phyloP scores from a whole-genome alignment of 2,797 vertebrate genomes.

The Rhodeus uyekii region DNA sequence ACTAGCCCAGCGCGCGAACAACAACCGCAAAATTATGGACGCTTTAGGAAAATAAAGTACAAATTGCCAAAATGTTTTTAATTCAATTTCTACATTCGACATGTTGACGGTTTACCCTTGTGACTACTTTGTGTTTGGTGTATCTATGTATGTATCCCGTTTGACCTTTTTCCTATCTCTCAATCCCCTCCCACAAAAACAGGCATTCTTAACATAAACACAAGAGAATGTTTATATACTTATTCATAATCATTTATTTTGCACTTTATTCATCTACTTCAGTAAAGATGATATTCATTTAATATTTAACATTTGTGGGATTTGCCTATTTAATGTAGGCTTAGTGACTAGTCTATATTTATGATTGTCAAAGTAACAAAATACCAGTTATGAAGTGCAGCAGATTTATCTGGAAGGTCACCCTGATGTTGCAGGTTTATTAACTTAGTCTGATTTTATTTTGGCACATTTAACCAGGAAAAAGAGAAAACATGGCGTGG shows the following conservation, averaged over 20 bases:
- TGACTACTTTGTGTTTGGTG: background rate
- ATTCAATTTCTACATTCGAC: background rate
- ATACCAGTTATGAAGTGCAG: background rate
- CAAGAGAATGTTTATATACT: background rate
- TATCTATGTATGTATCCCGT: background rate
- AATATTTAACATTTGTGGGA: background rate
- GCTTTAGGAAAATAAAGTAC: slow-evolving; percentile 80
- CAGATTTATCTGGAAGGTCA: slow-evolving; percentile 12
- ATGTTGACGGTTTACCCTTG: background rate
- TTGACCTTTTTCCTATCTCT: background rate
- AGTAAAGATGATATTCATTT: background rate
- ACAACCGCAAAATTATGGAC: slow-evolving; percentile 90
- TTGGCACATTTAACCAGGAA: slow-evolving; percentile 54
- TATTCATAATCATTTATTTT: slow-evolving; percentile 18
- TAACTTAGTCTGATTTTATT: slow-evolving; percentile 15
- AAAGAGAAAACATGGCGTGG: slow-evolving; percentile 56
- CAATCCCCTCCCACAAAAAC: background rate
- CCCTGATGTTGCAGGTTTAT: background rate
- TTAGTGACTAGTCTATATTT: background rate
- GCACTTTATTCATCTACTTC: background rate
- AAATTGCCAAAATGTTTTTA: background rate
- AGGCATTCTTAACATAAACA: background rate
- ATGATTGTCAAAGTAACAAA: background rate
- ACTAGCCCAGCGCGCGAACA: slow-evolving; percentile 85
- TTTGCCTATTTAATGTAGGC: too few species aligned